A percentile compares a stretch with the other conserved stretches of the same genome.
These are phyloP conservation scores for Mycogona germanica DNA, from an alignment of 2,888 invertebrate species.

Conservation along the genomic window DNA sequence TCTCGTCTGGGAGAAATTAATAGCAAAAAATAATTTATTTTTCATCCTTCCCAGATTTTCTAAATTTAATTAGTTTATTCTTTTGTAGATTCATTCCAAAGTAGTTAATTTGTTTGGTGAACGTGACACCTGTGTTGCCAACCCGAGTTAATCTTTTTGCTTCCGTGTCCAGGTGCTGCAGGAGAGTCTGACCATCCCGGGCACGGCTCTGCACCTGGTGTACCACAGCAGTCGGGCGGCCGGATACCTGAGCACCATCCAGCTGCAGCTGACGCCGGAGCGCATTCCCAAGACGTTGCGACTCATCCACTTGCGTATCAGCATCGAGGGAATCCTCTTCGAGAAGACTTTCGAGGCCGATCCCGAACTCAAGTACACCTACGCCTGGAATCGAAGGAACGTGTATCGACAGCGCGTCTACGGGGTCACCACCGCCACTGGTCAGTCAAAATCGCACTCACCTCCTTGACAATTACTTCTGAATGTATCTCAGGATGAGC, in stretches of 20 bases:
- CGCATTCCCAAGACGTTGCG: constrained; percentile 65
- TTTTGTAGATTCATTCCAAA: not conserved
- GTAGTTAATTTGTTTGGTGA: not conserved
- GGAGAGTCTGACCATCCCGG: constrained; percentile 87
- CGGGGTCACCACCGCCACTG: constrained; percentile 39
- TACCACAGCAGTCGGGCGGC: constrained; percentile 92
- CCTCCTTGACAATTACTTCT: too few species aligned
- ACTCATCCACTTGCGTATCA: constrained; percentile 70
- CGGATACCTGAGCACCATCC: constrained; percentile 86
- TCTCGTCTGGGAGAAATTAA: not conserved
- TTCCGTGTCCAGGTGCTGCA: constrained; percentile 69
- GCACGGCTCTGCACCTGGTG: constrained; percentile 82
- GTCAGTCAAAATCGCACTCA: constrained; percentile 26
- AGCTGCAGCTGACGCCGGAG: constrained; percentile 72
- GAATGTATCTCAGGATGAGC: not conserved
- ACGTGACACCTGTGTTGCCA: too few species aligned
- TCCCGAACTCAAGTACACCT: constrained; percentile 86
- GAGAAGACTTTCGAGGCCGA: constrained; percentile 92
- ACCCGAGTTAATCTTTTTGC: too few species aligned
- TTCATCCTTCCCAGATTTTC: constrained; percentile 3
- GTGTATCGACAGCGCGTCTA: constrained; percentile 51
- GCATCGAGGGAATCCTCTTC: constrained; percentile 81
- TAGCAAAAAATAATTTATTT: too few species aligned
- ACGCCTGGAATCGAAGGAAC: constrained; percentile 96
- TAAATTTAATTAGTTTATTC: too few species aligned